These are phyloP conservation scores for Nerophis ophidion DNA, from an alignment of 2,113 vertebrate genomes.

Conservation along the genomic window DNA sequence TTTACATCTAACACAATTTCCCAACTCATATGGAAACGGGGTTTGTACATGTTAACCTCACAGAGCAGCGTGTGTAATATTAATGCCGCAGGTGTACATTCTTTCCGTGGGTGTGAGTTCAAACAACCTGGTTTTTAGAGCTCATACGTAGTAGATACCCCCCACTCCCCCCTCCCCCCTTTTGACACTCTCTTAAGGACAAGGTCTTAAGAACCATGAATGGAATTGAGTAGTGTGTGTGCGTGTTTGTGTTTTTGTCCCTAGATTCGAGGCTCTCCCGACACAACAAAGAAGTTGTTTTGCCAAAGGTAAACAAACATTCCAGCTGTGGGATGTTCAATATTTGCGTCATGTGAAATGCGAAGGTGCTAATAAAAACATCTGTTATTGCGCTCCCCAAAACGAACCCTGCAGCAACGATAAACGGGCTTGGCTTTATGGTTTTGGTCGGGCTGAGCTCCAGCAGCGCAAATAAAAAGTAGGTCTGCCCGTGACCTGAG, in stretches of 20 bases:
- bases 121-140: constrained; percentile 51
- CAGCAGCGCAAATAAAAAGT: constrained; percentile 24
- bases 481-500: constrained; percentile 48
- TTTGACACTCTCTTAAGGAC: constrained; percentile 16
- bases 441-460: constrained; percentile 11
- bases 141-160: constrained; percentile 26
- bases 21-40: too few relatives aligned
- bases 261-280: constrained; percentile 24
- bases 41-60: constrained; percentile 7
- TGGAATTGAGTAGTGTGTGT: constrained; percentile 8
- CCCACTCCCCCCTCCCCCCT: constrained; percentile 17
- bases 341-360: constrained; percentile 59
- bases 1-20: too few relatives aligned
- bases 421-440: constrained; percentile 8
- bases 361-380: constrained; percentile 28
- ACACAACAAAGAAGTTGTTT: constrained; percentile 46
- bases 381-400: constrained; percentile 17
- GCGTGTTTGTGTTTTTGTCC: constrained; percentile 7
- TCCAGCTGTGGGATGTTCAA: constrained; percentile 55
- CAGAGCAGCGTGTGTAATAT: constrained; percentile 7
- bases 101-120: constrained; percentile 47
- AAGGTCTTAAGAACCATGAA: constrained; percentile 42
- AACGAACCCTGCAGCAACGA: constrained; percentile 16
- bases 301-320: constrained; percentile 64
- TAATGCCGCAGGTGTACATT: constrained; percentile 51